Evolutionary conservation across 2,113 vertebrate genomes (phyloP).

Genomic region (Talpa occidentalis): DNA sequence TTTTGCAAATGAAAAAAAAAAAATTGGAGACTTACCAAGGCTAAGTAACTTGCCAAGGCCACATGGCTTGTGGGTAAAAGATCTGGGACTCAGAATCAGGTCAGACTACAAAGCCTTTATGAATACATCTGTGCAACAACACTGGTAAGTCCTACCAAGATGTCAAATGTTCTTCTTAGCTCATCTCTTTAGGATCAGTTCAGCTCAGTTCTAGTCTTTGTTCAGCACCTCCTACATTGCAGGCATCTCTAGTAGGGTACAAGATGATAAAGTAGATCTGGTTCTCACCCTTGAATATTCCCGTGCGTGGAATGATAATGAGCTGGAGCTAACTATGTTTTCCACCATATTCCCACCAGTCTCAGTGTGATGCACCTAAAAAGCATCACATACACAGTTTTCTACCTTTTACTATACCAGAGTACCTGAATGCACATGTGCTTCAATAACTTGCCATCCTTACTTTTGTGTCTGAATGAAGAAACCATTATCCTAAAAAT

Average conservation of each 20-base stretch:
- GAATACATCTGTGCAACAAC: too few species aligned
- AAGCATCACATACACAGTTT: background rate
- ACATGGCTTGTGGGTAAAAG: background rate
- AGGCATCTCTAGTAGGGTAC: background rate
- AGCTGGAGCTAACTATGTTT: background rate
- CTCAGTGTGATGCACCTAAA: background rate
- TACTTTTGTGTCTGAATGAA: slow-evolving; percentile 64
- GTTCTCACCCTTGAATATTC: background rate
- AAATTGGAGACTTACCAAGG: background rate
- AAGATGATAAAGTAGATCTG: background rate
- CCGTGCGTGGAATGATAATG: background rate
- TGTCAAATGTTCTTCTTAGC: background rate
- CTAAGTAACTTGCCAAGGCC: background rate
- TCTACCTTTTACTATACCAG: background rate
- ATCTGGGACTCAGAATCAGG: background rate
- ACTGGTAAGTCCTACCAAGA: background rate
- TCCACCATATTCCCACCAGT: background rate
- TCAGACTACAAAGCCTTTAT: background rate
- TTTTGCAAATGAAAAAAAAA: background rate
- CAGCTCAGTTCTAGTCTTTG: background rate
- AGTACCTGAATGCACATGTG: background rate
- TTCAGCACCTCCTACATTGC: background rate
- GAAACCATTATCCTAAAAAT: slow-evolving; percentile 56
- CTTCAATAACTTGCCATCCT: slow-evolving; percentile 39
- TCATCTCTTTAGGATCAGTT: background rate